These are phyloP conservation scores for Lymantria dispar DNA, from an alignment of 2,888 invertebrate species.

Conservation along the genomic window DNA sequence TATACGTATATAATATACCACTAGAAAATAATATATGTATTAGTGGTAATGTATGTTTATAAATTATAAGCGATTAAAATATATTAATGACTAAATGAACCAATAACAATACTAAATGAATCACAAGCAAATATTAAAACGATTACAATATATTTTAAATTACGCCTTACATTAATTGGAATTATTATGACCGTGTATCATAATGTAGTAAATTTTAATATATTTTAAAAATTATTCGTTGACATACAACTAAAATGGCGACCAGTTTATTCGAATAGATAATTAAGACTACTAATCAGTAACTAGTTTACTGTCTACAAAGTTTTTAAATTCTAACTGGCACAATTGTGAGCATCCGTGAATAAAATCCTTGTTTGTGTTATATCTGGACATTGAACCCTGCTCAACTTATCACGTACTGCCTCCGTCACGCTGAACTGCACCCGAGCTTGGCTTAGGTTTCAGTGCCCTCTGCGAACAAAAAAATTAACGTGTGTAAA, in stretches of 20 bases:
- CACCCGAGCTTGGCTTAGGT: slow-evolving; percentile 51
- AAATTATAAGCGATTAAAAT: slow-evolving; percentile 45
- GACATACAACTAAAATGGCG: slow-evolving; percentile 46
- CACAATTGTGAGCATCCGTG: slow-evolving; percentile 77
- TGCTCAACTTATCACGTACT: slow-evolving; percentile 70
- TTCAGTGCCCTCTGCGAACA: slow-evolving; percentile 63
- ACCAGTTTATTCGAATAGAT: slow-evolving; percentile 43
- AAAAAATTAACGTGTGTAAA: no score
- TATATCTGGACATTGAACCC: slow-evolving; percentile 62
- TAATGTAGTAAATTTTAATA: slow-evolving; percentile 33
- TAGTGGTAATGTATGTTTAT: slow-evolving; percentile 27
- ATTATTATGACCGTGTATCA: slow-evolving; percentile 53
- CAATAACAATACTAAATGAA: slow-evolving; percentile 65
- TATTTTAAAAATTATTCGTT: slow-evolving; percentile 31
- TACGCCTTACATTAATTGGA: slow-evolving; percentile 46
- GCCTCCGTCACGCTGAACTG: slow-evolving; percentile 36
- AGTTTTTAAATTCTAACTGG: slow-evolving; percentile 70
- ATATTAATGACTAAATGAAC: slow-evolving; percentile 47
- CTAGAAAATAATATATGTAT: slow-evolving; percentile 30
- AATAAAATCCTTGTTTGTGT: slow-evolving; percentile 45
- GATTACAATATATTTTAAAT: slow-evolving; percentile 42
- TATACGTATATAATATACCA: slow-evolving; percentile 25
- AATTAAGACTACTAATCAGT: slow-evolving; percentile 54
- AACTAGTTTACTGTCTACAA: slow-evolving; percentile 62
- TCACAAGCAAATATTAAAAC: slow-evolving; percentile 70